phyloP scores from a whole-genome alignment of 1,140 invertebrate species.

The Lordiphosa clarofinis region DNA sequence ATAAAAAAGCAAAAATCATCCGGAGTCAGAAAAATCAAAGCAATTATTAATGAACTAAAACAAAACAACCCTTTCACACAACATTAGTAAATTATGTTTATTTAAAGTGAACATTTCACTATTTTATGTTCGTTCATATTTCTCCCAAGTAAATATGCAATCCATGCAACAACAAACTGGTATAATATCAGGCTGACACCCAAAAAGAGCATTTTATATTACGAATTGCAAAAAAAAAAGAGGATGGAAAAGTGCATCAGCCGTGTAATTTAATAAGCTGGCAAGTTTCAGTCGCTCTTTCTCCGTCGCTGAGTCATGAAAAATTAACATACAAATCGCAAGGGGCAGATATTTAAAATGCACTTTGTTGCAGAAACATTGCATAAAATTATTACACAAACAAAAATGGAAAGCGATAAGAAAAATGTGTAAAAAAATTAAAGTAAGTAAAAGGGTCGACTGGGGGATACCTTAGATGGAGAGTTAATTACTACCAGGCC shows the following conservation, averaged over 20 bases:
- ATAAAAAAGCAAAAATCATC: too few species aligned
- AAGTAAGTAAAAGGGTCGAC: background rate
- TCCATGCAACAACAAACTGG: too few species aligned
- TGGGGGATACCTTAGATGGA: background rate
- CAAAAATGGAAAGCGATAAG: conserved; percentile 50
- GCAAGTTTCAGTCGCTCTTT: background rate
- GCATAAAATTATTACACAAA: conserved; percentile 47
- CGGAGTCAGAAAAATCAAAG: too few species aligned
- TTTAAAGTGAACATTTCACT: too few species aligned
- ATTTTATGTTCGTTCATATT: too few species aligned
- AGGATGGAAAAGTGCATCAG: conserved; percentile 12
- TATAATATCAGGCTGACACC: too few species aligned
- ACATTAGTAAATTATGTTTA: too few species aligned
- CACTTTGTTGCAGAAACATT: conserved; percentile 59
- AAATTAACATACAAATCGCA: conserved; percentile 61
- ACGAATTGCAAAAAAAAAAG: conserved; percentile 14
- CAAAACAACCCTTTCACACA: too few species aligned
- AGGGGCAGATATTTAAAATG: conserved; percentile 64
- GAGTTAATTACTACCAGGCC: background rate
- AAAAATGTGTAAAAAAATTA: conserved; percentile 2
- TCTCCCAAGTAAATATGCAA: too few species aligned
- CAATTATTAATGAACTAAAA: too few species aligned
- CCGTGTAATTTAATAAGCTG: conserved; percentile 29
- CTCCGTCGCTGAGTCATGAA: conserved; percentile 45
- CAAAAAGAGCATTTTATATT: conserved; percentile 13